These are phyloP conservation scores for Pygoscelis antarcticus DNA, from an alignment of 2,113 vertebrate genomes.

Conservation along the genomic window DNA sequence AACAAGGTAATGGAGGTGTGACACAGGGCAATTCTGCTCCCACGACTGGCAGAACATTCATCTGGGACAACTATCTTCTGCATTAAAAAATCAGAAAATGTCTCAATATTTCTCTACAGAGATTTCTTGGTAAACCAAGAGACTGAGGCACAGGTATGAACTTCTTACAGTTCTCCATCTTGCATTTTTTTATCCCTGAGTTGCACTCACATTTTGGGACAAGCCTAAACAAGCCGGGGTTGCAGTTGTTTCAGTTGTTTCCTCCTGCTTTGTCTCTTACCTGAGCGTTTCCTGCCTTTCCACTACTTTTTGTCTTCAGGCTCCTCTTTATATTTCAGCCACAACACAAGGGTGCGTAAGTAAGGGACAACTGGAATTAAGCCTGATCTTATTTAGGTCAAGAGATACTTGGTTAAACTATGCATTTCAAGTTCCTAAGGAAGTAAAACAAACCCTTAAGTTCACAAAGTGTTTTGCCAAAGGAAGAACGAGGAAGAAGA, in stretches of 20 bases:
- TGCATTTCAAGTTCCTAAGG: not conserved
- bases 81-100: not conserved
- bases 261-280: not conserved
- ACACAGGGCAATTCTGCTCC: not conserved
- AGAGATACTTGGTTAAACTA: not conserved
- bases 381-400: not conserved
- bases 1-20: not conserved
- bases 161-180: not conserved
- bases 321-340: not conserved
- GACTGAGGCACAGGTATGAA: not conserved
- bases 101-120: not conserved
- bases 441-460: not conserved
- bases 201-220: not conserved
- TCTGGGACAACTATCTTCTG: not conserved
- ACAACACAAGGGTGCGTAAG: not conserved
- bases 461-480: not conserved
- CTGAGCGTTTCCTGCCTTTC: not conserved
- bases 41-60: rapidly evolving
- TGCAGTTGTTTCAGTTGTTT: not conserved
- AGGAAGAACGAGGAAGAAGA: not conserved
- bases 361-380: not conserved
- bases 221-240: not conserved
- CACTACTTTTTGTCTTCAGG: not conserved
- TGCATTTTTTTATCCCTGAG: not conserved
- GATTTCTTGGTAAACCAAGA: not conserved